Evolutionary conservation across 1,140 invertebrate genomes (phyloP).

Genomic region (Bactericera cockerelli): DNA sequence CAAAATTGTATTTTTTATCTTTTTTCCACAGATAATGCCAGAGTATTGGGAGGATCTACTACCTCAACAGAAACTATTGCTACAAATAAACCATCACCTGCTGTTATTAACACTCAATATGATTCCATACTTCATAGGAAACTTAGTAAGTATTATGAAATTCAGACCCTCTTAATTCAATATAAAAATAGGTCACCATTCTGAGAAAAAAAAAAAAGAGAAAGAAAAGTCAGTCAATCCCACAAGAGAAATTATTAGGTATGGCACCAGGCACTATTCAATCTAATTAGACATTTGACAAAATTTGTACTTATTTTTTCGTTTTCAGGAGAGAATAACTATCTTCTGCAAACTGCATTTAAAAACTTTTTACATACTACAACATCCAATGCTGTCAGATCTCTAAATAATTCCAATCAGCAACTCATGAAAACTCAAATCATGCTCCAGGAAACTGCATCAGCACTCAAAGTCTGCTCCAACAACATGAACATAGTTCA

Average conservation of each 20-base stretch:
- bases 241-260: no score
- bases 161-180: no score
- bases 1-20: no score
- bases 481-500: constrained; percentile 2
- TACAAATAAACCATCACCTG: neutral
- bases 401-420: constrained; percentile 3
- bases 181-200: no score
- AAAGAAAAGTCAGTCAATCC: no score
- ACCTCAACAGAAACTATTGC: neutral
- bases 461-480: neutral
- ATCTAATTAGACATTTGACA: no score
- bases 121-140: constrained; percentile 6
- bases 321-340: constrained; percentile 4
- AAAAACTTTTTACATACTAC: neutral
- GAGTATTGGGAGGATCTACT: no score
- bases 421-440: constrained; percentile 5
- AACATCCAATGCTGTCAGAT: neutral
- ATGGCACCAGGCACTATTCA: no score
- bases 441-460: constrained; percentile 1
- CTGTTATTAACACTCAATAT: neutral
- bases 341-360: neutral
- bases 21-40: no score
- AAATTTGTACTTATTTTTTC: no score
- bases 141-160: constrained; percentile 6
- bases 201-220: no score